Evolutionary conservation across 2,888 invertebrate species (phyloP).

Genomic region (Nemotelus nigrinus): DNA sequence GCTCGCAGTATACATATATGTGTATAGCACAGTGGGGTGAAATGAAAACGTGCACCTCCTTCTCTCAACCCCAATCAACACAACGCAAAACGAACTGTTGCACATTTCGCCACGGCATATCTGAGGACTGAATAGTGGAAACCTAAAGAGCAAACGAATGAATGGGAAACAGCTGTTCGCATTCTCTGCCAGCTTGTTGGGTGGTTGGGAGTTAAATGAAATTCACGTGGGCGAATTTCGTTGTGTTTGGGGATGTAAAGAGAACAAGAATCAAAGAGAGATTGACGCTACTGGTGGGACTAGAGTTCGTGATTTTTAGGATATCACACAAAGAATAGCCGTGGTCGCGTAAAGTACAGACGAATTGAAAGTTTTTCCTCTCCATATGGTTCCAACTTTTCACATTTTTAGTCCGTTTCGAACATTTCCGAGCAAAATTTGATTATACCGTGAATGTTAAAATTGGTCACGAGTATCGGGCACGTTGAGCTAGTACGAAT

Average conservation of each 20-base stretch:
- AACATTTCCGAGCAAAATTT: no score
- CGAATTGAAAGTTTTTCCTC: not conserved
- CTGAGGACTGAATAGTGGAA: no score
- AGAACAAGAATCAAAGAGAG: constrained; percentile 14
- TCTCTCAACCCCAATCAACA: not conserved
- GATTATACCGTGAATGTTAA: no score
- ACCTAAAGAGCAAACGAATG: not conserved
- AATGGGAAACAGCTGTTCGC: constrained; percentile 25
- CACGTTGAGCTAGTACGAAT: no score
- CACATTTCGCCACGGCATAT: not conserved
- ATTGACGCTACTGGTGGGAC: not conserved
- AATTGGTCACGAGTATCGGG: no score
- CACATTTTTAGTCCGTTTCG: not conserved
- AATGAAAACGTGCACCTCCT: no score
- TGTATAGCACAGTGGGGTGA: no score
- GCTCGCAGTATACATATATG: no score
- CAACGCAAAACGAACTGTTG: constrained; percentile 26
- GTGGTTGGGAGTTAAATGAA: not conserved
- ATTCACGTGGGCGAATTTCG: not conserved
- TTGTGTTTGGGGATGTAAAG: not conserved
- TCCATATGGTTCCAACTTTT: constrained; percentile 18
- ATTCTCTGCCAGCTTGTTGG: not conserved
- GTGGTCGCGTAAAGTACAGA: not conserved
- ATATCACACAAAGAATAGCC: constrained; percentile 22
- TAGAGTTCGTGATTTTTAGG: not conserved